Evolutionary conservation across 1,140 invertebrate species (phyloP).

Genomic region (Orchesella cincta): DNA sequence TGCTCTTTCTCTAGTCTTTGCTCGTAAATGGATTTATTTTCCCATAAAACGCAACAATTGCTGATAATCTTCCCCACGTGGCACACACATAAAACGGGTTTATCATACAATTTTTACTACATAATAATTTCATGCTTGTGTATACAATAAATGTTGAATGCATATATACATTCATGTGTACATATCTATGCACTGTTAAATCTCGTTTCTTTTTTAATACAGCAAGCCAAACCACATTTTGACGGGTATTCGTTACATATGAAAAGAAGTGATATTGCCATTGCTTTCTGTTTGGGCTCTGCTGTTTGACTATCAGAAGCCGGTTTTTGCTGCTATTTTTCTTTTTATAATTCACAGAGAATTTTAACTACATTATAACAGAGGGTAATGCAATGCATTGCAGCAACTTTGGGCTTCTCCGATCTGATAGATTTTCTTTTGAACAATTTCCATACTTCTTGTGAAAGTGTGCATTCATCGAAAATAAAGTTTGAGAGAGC

Average conservation of each 20-base stretch:
- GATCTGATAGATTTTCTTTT: too few relatives aligned
- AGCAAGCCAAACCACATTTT: not conserved
- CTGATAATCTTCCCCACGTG: constrained; percentile 25
- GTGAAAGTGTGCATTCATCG: too few relatives aligned
- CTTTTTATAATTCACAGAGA: not conserved
- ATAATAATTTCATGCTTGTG: constrained; percentile 29
- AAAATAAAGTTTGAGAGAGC: too few relatives aligned
- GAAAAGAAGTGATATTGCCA: too few relatives aligned
- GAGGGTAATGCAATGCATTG: too few relatives aligned
- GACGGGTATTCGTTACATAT: too few relatives aligned
- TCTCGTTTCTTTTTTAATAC: not conserved
- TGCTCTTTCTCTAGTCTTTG: not conserved
- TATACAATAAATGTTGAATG: not conserved
- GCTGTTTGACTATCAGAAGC: too few relatives aligned
- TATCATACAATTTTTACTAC: constrained; percentile 24
- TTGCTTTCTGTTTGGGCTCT: too few relatives aligned
- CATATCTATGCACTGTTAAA: not conserved
- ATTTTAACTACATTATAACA: not conserved
- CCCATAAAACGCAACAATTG: constrained; percentile 27
- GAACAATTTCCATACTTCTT: too few relatives aligned
- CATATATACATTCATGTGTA: not conserved
- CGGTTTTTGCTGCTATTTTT: not conserved
- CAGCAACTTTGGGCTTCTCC: too few relatives aligned
- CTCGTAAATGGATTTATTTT: constrained; percentile 20
- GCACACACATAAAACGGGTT: not conserved